Percentiles rank a stretch among this genome's conserved stretches.
phyloP scores from a whole-genome alignment of 2,113 vertebrate species.

The Australoheros scitulus region DNA sequence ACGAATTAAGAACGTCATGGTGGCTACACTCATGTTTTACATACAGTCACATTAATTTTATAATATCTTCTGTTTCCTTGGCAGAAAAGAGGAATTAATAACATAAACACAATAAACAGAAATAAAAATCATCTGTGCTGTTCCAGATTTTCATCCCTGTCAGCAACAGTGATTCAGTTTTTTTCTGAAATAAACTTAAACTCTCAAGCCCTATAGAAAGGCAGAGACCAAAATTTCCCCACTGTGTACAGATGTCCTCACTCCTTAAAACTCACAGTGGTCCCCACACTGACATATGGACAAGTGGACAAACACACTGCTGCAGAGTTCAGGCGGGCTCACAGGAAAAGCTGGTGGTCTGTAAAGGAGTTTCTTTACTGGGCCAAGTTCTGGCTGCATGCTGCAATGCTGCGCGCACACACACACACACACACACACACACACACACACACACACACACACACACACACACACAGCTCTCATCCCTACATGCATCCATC shows the following conservation, averaged over 20 bases:
- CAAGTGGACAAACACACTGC: slow-evolving; percentile 1
- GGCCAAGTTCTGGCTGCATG: slow-evolving; percentile 47
- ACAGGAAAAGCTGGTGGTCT: slow-evolving; percentile 1
- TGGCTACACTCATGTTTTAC: background rate
- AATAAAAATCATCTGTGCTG: no score
- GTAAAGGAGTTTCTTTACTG: slow-evolving; percentile 1
- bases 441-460: no score
- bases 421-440: background rate
- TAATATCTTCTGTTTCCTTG: background rate
- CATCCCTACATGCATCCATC: slow-evolving; percentile 56
- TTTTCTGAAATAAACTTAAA: background rate
- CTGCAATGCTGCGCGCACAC: slow-evolving; percentile 46
- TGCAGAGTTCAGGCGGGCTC: background rate
- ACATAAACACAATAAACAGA: background rate
- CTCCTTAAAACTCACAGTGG: background rate
- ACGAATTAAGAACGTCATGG: background rate
- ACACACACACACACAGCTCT: slow-evolving; percentile 5
- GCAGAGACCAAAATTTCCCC: slow-evolving; percentile 4
- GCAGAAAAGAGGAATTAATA: background rate
- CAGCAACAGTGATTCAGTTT: background rate
- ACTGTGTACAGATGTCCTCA: background rate
- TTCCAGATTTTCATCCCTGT: no score
- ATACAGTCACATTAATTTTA: background rate
- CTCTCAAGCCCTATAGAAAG: background rate
- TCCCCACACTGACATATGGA: slow-evolving; percentile 3